Evolutionary conservation across 1,140 invertebrate genomes (phyloP).

Genomic region (Hirudo medicinalis): DNA sequence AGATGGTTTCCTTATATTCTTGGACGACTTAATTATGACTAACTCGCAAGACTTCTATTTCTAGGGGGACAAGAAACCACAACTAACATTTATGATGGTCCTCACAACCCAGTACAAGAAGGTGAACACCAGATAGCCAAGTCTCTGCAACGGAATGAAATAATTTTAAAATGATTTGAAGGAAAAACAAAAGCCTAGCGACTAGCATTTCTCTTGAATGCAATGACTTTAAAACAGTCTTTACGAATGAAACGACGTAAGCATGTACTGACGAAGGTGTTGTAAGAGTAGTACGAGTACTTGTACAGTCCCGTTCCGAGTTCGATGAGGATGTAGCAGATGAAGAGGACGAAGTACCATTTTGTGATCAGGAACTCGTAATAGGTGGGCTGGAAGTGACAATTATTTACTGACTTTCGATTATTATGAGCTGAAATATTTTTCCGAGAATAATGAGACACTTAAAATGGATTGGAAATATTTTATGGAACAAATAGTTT

Average conservation of each 20-base stretch:
- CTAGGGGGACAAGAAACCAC: too few species aligned
- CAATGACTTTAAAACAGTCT: too few species aligned
- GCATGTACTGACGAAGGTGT: slow-evolving; percentile 23
- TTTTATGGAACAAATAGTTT: too few species aligned
- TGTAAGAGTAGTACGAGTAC: slow-evolving; percentile 23
- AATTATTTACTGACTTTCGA: neutral
- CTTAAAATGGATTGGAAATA: too few species aligned
- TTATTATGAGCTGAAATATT: too few species aligned
- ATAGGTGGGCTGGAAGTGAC: slow-evolving; percentile 23
- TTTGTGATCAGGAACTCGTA: slow-evolving; percentile 22
- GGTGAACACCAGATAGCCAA: slow-evolving; percentile 21
- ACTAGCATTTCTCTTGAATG: too few species aligned
- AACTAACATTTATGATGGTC: slow-evolving; percentile 22
- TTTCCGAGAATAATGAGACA: too few species aligned
- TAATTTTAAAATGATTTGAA: too few species aligned
- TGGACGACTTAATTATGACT: too few species aligned
- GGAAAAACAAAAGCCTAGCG: neutral
- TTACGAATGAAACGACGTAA: too few species aligned
- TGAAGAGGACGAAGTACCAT: slow-evolving; percentile 16
- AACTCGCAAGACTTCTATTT: too few species aligned
- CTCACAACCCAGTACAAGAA: slow-evolving; percentile 23
- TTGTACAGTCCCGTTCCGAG: slow-evolving; percentile 18
- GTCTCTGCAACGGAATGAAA: slow-evolving; percentile 18
- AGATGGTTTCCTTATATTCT: too few species aligned
- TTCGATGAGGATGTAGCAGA: slow-evolving; percentile 22